A percentile compares a stretch with the other conserved stretches of the same genome.
These are phyloP conservation scores for Anthonomus grandis DNA, from an alignment of 1,140 invertebrate species.

Conservation along the genomic window DNA sequence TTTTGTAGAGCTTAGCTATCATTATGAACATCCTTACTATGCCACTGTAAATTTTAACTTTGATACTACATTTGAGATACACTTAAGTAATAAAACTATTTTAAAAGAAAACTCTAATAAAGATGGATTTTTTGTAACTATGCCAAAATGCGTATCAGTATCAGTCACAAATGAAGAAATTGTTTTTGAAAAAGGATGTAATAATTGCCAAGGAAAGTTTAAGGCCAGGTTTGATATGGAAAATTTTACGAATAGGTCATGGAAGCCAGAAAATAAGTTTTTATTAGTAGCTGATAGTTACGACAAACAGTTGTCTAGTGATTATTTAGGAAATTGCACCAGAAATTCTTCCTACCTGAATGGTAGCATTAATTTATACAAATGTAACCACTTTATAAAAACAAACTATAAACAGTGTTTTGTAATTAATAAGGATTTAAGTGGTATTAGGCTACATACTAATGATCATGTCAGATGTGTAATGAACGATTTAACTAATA, in stretches of 20 bases:
- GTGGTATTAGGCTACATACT: conserved; percentile 8
- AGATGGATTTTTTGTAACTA: conserved; percentile 13
- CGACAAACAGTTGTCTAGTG: conserved; percentile 20
- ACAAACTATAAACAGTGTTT: conserved; percentile 25
- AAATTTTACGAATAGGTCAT: conserved; percentile 4
- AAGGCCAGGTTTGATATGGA: conserved; percentile 14
- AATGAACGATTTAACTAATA: neutral
- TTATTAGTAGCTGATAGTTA: conserved; percentile 23
- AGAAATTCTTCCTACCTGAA: conserved; percentile 15
- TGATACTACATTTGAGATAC: conserved; percentile 7
- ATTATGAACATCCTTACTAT: conserved; percentile 31
- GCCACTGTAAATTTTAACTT: conserved; percentile 23
- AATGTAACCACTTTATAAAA: conserved; percentile 22
- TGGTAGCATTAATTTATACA: conserved; percentile 4
- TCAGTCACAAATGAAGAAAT: conserved; percentile 9
- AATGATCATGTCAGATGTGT: conserved; percentile 6
- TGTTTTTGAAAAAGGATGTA: conserved; percentile 18
- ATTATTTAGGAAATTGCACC: conserved; percentile 24
- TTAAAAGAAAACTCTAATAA: neutral
- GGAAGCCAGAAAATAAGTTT: conserved; percentile 12
- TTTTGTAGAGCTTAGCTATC: conserved; percentile 21
- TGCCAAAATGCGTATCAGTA: conserved; percentile 1
- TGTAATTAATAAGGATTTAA: conserved; percentile 25
- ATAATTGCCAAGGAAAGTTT: conserved; percentile 8
- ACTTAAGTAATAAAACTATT: conserved; percentile 12